Evolutionary conservation across 2,888 invertebrate species (phyloP), one percentile per base, ranked within the genome.

Genomic region (Ceraclea dissimilis): DNA sequence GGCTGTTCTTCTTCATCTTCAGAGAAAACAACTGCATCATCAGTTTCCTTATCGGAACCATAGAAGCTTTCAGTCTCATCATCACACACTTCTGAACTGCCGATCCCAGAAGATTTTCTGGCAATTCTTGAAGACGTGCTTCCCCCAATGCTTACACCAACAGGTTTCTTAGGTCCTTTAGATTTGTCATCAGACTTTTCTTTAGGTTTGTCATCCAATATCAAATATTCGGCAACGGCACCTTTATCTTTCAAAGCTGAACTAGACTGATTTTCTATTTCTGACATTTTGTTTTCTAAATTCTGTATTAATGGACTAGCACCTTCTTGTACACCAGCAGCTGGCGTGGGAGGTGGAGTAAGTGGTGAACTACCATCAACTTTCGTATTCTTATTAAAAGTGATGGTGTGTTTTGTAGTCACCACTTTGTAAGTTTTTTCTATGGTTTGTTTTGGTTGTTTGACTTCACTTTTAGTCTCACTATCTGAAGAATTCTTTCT

Each of bases 21-120:
- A 55, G 82, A 83, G 69, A 83, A 83, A 62, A 78, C 79, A 60
- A 82, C 67, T 53, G 73, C 71, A 62, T 82, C 82, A 63, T 82
- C 81, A 51, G 78, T 77, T 64, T 83, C 82, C 66, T 81, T 81
- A 64, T 82, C 81, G 58, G 79, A 76, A 55, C 78, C 79, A 67
- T 81, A 79, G 68, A 81, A 82, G 68, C 82, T 82, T 64, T 82
- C 78, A 61, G 77, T 75, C 57, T 76, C 76, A 56, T 72, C 69
- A 34, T 60, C 59, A 17, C 48, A 43, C 2, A 43, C 34, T 6
- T 55, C 59, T 16, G 53, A 50, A 48, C 56, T 61, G 6, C 59
- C 56, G 17, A 57, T 49, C 6, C 61, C 55, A 39, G 62, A 59
- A 20, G 57, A 58, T 47, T 58, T 58, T 19, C 62, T 47, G 21